Evolutionary conservation across 2,113 vertebrate genomes (phyloP).

Genomic region (Nestor notabilis): DNA sequence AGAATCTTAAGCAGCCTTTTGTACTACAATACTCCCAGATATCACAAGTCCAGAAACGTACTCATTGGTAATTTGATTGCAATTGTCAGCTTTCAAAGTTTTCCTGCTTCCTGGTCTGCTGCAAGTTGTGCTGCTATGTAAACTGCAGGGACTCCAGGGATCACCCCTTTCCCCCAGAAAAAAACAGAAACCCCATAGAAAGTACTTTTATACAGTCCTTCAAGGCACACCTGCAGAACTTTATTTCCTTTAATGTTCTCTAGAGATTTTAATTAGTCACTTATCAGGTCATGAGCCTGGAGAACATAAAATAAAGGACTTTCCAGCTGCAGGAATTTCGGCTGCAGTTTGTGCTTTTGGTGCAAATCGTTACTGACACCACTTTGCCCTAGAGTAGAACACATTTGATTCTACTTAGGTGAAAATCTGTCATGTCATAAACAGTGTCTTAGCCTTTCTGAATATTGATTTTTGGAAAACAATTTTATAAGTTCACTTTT

Average conservation of each 20-base stretch:
- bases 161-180: fast-evolving
- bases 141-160: neutral
- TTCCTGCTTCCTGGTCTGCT: neutral
- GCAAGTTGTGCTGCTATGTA: neutral
- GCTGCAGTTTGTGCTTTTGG: neutral
- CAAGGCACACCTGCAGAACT: neutral
- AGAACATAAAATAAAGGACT: neutral
- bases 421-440: neutral
- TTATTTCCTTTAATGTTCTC: neutral
- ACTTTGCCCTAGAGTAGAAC: neutral
- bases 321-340: neutral
- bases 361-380: neutral
- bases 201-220: neutral
- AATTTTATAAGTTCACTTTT: neutral
- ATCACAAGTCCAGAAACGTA: neutral
- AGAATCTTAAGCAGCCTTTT: neutral
- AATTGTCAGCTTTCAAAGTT: neutral
- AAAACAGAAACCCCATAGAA: neutral
- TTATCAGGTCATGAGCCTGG: neutral
- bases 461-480: neutral
- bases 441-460: neutral
- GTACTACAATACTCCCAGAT: neutral
- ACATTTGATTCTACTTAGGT: neutral
- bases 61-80: neutral
- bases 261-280: conserved; percentile 12